A percentile compares a stretch with the other conserved stretches of the same genome.
phyloP scores from a whole-genome alignment of 2,797 vertebrate species.

The Mus caroli region DNA sequence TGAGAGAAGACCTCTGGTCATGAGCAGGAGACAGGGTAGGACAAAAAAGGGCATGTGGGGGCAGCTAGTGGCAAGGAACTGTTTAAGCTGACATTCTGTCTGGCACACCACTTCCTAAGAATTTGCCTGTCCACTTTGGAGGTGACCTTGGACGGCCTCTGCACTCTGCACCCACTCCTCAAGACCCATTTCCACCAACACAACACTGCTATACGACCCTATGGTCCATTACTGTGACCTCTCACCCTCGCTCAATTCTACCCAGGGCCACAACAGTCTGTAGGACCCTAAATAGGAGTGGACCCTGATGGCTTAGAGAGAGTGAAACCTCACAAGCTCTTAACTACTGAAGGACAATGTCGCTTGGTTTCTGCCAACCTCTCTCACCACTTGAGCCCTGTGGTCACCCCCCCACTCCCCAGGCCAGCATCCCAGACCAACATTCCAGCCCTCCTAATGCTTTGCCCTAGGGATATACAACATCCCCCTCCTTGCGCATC shows the following conservation, averaged over 20 bases:
- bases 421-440: not conserved
- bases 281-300: not conserved
- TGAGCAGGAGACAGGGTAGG: not conserved
- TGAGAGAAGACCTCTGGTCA: not conserved
- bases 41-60: not conserved
- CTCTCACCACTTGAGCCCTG: fast-evolving
- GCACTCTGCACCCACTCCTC: not conserved
- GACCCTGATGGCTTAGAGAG: not conserved
- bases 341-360: fast-evolving
- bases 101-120: fast-evolving
- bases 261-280: not conserved
- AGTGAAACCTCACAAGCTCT: not conserved
- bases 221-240: not conserved
- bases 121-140: not conserved
- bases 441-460: not conserved
- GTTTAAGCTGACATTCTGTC: not conserved
- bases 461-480: not conserved
- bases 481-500: not conserved
- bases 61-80: not conserved
- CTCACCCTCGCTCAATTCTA: not conserved
- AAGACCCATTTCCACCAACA: not conserved
- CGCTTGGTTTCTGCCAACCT: not conserved
- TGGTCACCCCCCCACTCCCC: not conserved
- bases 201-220: fast-evolving
- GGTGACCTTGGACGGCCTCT: not conserved